A percentile compares a stretch with the other conserved stretches of the same genome.
Evolutionary conservation across 2,888 invertebrate genomes (phyloP).

Genomic region (Hirtodrosophila histrioides): DNA sequence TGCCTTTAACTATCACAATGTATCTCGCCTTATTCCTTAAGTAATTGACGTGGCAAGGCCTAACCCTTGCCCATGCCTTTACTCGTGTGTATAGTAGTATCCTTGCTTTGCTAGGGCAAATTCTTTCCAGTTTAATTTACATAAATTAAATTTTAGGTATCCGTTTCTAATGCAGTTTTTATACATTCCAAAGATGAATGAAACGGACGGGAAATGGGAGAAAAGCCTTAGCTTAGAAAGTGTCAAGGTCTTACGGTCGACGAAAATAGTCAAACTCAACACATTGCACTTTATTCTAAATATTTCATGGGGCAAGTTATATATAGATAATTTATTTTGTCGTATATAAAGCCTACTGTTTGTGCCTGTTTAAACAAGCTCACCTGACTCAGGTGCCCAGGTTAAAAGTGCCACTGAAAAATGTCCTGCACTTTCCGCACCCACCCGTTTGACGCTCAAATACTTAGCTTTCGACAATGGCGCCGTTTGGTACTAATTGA

Average conservation of each 20-base stretch:
- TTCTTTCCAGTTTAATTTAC: slow-evolving; percentile 63
- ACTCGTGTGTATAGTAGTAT: background rate
- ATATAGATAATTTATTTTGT: no score
- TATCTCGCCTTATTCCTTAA: slow-evolving; percentile 57
- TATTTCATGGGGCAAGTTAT: no score
- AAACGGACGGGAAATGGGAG: no score
- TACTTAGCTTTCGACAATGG: slow-evolving; percentile 51
- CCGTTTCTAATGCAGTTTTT: slow-evolving; percentile 2
- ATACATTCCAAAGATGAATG: no score
- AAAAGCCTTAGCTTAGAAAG: no score
- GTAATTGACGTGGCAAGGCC: slow-evolving; percentile 61
- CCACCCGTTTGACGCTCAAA: slow-evolving; percentile 10
- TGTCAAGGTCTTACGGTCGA: no score
- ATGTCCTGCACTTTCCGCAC: slow-evolving; percentile 32
- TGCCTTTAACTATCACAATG: slow-evolving; percentile 35
- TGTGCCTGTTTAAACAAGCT: no score
- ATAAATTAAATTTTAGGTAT: slow-evolving; percentile 57
- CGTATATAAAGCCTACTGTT: no score
- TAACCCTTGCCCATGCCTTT: no score
- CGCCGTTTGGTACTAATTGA: slow-evolving; percentile 70
- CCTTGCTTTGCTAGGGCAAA: slow-evolving; percentile 39
- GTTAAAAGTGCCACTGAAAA: slow-evolving; percentile 16
- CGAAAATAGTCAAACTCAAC: no score
- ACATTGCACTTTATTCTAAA: no score
- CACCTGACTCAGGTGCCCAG: slow-evolving; percentile 22